Conservation (phyloP, 2,888 invertebrate genomes). For the Mythimna lalbum region DNA sequence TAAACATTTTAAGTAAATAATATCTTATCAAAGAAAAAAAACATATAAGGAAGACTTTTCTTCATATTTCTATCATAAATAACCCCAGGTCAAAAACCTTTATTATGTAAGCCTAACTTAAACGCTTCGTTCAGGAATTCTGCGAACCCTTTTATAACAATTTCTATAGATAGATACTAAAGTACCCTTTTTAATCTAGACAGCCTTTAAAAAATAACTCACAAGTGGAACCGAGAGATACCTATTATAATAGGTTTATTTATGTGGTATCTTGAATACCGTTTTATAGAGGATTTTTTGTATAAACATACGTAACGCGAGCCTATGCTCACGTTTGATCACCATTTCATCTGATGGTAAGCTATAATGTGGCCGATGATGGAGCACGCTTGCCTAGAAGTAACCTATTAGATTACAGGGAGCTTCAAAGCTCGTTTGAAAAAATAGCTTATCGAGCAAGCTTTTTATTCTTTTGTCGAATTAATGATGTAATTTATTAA, state of each 20-base stretch:
- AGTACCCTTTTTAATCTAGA: constrained; percentile 12
- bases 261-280: neutral
- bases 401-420: too few species aligned
- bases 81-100: constrained; percentile 2
- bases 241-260: constrained; percentile 13
- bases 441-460: too few species aligned
- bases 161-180: neutral
- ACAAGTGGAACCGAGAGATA: constrained; percentile 8
- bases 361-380: too few species aligned
- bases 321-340: too few species aligned
- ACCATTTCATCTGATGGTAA: too few species aligned
- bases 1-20: neutral
- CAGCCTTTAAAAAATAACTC: constrained; percentile 22
- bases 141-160: constrained; percentile 1
- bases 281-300: neutral
- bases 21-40: neutral
- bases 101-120: neutral
- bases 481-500: too few species aligned
- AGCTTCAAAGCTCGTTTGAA: too few species aligned
- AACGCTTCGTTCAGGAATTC: constrained; percentile 4
- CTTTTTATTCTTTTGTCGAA: too few species aligned
- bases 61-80: neutral
- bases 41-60: neutral
- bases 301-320: too few species aligned
- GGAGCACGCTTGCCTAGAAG: too few species aligned